These are phyloP conservation scores for Thamnophis sirtalis DNA, from an alignment of 2,113 vertebrate species.

Conservation along the genomic window DNA sequence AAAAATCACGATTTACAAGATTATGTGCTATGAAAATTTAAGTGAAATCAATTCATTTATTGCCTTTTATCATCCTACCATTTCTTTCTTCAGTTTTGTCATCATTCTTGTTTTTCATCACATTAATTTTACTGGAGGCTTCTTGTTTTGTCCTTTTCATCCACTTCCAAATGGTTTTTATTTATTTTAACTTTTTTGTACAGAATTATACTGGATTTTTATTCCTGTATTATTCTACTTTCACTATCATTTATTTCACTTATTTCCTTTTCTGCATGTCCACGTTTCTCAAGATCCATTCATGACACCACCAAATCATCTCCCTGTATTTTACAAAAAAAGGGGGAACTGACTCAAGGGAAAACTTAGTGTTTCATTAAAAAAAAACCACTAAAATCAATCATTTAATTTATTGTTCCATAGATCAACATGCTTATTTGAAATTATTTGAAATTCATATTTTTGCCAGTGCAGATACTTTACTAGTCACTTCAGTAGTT, in stretches of 20 bases:
- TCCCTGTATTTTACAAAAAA: not conserved
- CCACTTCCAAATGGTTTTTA: not conserved
- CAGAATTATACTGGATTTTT: not conserved
- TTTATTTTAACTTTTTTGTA: not conserved
- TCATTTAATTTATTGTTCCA: not conserved
- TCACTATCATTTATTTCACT: not conserved
- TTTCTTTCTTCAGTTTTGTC: not conserved
- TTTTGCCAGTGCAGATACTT: not conserved
- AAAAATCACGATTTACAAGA: not conserved
- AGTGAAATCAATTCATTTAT: not conserved
- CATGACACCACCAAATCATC: not conserved
- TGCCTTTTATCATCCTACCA: not conserved
- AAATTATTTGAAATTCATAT: not conserved
- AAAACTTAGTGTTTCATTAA: not conserved
- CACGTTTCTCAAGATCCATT: not conserved
- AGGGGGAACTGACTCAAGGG: too few relatives aligned
- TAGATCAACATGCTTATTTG: not conserved
- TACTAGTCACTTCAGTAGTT: not conserved
- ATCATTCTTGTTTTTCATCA: not conserved
- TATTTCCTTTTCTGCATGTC: not conserved
- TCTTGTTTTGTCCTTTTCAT: not conserved
- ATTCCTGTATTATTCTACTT: not conserved
- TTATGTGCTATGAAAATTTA: not conserved
- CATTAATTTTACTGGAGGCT: not conserved
- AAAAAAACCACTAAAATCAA: not conserved